Percentiles rank a stretch among this genome's conserved stretches.
phyloP scores from a whole-genome alignment of 2,888 invertebrate species.

The Drepanosiphum platanoidis region DNA sequence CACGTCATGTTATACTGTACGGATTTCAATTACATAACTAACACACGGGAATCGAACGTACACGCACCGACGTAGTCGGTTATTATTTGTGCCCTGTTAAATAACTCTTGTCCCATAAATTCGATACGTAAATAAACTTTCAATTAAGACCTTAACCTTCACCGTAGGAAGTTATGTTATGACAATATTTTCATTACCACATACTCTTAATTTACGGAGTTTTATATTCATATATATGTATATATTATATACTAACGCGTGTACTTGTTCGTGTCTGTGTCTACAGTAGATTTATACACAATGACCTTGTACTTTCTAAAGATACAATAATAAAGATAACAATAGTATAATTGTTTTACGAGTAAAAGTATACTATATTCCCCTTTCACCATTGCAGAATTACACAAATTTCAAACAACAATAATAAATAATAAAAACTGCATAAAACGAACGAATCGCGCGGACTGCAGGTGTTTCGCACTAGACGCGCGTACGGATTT shows the following conservation, averaged over 20 bases:
- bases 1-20: too few relatives aligned
- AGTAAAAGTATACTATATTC: slow-evolving; percentile 1
- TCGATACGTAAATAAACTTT: slow-evolving; percentile 18
- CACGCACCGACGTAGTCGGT: too few relatives aligned
- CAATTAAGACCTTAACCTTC: slow-evolving; percentile 27
- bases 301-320: slow-evolving; percentile 51
- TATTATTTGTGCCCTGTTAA: neutral
- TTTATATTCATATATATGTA: neutral
- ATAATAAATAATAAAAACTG: neutral
- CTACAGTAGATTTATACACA: slow-evolving; percentile 6
- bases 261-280: neutral
- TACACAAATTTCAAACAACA: neutral
- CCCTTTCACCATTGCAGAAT: slow-evolving; percentile 30
- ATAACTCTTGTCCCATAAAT: slow-evolving; percentile 16
- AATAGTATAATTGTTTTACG: slow-evolving; percentile 36
- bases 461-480: neutral
- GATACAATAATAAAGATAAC: neutral
- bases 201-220: neutral
- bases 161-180: slow-evolving; percentile 36
- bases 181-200: slow-evolving; percentile 9
- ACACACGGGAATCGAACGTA: too few relatives aligned
- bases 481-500: neutral
- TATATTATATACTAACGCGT: neutral
- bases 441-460: neutral
- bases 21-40: too few relatives aligned